Percentiles rank a stretch among this genome's conserved stretches.
Conservation (phyloP, 2,888 invertebrate species). For the Reticulitermes lucifugus region DNA sequence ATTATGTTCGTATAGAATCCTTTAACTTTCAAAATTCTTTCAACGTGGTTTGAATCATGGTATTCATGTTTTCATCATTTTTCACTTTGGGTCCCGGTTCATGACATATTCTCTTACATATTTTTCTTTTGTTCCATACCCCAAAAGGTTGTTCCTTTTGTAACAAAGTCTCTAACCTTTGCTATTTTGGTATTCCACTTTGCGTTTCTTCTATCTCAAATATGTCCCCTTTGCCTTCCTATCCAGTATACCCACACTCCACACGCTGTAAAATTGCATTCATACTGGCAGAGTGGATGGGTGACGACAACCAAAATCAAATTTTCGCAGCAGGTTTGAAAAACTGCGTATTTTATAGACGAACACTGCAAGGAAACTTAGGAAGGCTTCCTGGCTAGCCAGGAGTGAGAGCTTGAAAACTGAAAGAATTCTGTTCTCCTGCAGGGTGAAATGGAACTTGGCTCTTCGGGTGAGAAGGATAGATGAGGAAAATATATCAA, state of each 20-base stretch:
- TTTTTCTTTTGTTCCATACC: too few species aligned
- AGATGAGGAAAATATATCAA: too few species aligned
- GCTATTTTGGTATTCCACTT: conserved; percentile 1
- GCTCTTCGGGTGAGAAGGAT: too few species aligned
- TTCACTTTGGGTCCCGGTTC: conserved; percentile 1
- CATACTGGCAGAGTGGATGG: conserved; percentile 25
- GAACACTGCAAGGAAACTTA: not conserved
- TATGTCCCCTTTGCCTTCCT: too few species aligned
- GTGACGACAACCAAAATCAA: conserved; percentile 39
- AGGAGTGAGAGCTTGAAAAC: not conserved
- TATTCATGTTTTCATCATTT: conserved; percentile 17
- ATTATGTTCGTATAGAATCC: not conserved
- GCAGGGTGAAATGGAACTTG: too few species aligned
- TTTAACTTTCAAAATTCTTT: conserved; percentile 6
- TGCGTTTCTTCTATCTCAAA: conserved; percentile 3
- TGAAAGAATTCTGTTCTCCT: too few species aligned
- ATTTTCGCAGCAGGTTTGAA: conserved; percentile 32
- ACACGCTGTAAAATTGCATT: conserved; percentile 24
- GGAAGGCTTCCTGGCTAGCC: not conserved
- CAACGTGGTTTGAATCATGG: not conserved
- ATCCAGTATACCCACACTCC: not conserved
- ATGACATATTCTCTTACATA: not conserved
- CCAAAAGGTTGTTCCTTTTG: too few species aligned
- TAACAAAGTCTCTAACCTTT: not conserved
- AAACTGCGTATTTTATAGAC: conserved; percentile 32